Evolutionary conservation across 2,797 vertebrate genomes (phyloP).

Genomic region (Rhinophrynus dorsalis): DNA sequence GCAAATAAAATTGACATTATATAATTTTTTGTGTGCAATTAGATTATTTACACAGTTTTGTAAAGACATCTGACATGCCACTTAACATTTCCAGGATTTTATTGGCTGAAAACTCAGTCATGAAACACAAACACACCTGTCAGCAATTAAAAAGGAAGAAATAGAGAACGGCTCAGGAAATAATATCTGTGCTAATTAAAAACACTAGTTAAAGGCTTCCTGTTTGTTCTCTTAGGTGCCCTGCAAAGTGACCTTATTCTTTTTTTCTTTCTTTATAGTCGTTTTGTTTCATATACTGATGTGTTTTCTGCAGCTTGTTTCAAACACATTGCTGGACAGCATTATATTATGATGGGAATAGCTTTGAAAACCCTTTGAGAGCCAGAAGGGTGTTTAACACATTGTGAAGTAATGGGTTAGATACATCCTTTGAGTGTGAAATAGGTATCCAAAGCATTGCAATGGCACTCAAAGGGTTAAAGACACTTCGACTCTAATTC

Average conservation of each 20-base stretch:
- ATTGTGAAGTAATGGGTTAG: too few relatives aligned
- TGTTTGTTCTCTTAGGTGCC: conserved; percentile 83
- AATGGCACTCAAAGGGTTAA: not conserved
- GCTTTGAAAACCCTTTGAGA: not conserved
- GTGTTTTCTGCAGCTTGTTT: conserved; percentile 51
- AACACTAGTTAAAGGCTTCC: conserved; percentile 98
- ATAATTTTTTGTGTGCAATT: conserved; percentile 41
- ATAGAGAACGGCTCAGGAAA: conserved; percentile 90
- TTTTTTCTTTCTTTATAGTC: conserved; percentile 57
- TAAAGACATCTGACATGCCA: conserved; percentile 49
- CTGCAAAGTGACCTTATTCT: conserved; percentile 73
- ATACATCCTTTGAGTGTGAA: too few relatives aligned
- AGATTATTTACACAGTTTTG: conserved; percentile 45
- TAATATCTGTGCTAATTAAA: conserved; percentile 98
- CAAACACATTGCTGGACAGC: not conserved
- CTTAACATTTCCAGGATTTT: conserved; percentile 73
- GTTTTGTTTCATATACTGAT: conserved; percentile 67
- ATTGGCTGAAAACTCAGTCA: conserved; percentile 74
- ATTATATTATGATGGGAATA: not conserved
- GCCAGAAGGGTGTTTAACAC: not conserved
- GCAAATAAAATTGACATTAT: conserved; percentile 34
- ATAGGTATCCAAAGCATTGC: too few relatives aligned
- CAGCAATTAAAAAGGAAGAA: conserved; percentile 93
- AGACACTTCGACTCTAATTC: too few relatives aligned
- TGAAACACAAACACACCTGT: conserved; percentile 91